Percentiles rank a stretch among this genome's conserved stretches.
Conservation (phyloP, 2,113 vertebrate genomes). For the Callionymus lyra region DNA sequence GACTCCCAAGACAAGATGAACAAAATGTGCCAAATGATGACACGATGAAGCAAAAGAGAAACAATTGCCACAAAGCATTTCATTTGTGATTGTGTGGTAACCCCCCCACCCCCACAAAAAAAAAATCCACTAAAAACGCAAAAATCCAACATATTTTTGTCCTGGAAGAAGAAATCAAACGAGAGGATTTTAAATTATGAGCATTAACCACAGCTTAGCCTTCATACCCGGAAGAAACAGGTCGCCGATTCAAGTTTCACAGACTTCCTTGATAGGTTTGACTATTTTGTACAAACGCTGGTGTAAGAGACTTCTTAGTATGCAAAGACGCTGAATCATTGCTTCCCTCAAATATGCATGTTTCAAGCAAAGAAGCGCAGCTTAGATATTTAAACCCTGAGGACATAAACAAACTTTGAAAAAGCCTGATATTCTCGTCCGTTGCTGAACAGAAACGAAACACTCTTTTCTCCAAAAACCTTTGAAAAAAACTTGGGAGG, state of each 20-base stretch:
- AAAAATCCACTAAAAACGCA: too few species aligned
- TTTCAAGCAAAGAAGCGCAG: conserved; percentile 40
- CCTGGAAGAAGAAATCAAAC: too few species aligned
- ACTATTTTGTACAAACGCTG: conserved; percentile 24
- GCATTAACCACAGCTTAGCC: too few species aligned
- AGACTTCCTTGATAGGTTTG: conserved; percentile 13
- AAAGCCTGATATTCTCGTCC: conserved; percentile 27
- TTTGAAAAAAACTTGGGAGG: background rate
- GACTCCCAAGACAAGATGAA: too few species aligned
- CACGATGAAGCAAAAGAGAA: too few species aligned
- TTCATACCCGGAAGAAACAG: too few species aligned
- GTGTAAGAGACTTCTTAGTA: conserved; percentile 34
- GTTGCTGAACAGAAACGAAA: conserved; percentile 19
- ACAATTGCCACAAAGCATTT: too few species aligned
- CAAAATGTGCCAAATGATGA: too few species aligned
- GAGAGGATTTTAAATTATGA: too few species aligned
- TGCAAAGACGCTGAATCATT: conserved; percentile 50
- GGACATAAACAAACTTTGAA: conserved; percentile 51
- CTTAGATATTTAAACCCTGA: conserved; percentile 39
- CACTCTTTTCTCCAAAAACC: conserved; percentile 20
- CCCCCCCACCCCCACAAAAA: too few species aligned
- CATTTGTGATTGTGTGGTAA: too few species aligned
- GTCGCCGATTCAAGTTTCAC: conserved; percentile 10
- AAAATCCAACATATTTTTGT: too few species aligned
- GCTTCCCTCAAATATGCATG: conserved; percentile 41